Evolutionary conservation across 1,140 invertebrate species (phyloP).

Genomic region (Centruroides sculpturatus): DNA sequence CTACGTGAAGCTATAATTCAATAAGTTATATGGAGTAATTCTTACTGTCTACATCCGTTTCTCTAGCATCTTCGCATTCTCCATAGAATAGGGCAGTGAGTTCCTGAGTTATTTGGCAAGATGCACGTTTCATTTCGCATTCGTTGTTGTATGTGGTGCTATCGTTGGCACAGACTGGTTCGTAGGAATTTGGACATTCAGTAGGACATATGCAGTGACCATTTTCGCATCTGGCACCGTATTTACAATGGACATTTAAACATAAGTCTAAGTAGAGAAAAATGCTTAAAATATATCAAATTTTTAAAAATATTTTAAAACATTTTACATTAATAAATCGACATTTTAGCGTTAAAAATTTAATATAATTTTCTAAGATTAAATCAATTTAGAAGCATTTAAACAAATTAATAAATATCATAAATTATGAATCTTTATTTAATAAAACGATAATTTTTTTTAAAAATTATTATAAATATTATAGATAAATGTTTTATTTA

Average conservation of each 20-base stretch:
- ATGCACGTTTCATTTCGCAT: constrained; percentile 63
- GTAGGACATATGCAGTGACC: constrained; percentile 70
- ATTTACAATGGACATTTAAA: constrained; percentile 56
- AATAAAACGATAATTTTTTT: too few species aligned
- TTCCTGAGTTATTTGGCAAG: constrained; percentile 30
- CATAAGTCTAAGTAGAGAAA: constrained; percentile 50
- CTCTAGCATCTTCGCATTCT: constrained; percentile 53
- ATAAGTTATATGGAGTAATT: neutral
- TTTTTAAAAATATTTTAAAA: too few species aligned
- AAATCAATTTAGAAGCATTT: too few species aligned
- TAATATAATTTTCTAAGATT: too few species aligned
- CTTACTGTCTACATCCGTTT: neutral
- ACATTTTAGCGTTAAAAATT: too few species aligned
- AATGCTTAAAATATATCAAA: too few species aligned
- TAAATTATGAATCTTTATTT: too few species aligned
- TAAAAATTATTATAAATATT: too few species aligned
- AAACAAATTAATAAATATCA: too few species aligned
- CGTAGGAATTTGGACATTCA: constrained; percentile 39
- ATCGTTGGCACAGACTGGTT: constrained; percentile 66
- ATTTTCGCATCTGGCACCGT: constrained; percentile 59
- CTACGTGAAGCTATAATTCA: too few species aligned
- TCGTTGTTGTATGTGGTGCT: constrained; percentile 47
- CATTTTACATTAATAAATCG: too few species aligned
- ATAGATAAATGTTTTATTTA: too few species aligned
- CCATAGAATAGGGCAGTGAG: constrained; percentile 56